These are phyloP conservation scores for Andrena marginata DNA, from an alignment of 2,888 invertebrate species.

Conservation along the genomic window DNA sequence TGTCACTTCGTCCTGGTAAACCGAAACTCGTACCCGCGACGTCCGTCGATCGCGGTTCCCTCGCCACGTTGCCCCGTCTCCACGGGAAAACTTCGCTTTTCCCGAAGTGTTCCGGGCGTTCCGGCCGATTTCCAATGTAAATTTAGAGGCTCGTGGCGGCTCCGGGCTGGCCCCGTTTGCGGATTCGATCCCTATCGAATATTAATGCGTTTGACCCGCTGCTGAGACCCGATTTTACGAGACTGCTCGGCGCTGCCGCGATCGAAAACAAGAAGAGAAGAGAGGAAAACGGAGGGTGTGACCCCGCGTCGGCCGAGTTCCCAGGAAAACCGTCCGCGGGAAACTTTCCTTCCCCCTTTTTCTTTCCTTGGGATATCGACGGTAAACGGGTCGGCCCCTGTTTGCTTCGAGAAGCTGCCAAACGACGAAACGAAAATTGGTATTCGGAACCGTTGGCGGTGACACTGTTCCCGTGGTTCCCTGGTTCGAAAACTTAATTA, in stretches of 20 bases:
- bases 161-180: slow-evolving; percentile 56
- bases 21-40: neutral
- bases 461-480: slow-evolving; percentile 20
- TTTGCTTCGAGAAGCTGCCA: slow-evolving; percentile 20
- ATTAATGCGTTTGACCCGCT: slow-evolving; percentile 68
- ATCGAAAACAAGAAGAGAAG: slow-evolving; percentile 26
- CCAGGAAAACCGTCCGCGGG: neutral
- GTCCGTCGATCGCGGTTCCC: neutral
- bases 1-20: slow-evolving; percentile 8
- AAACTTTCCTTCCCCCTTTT: slow-evolving; percentile 29
- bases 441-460: slow-evolving; percentile 51
- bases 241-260: slow-evolving; percentile 7
- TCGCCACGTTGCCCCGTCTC: slow-evolving; percentile 24
- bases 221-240: slow-evolving; percentile 62
- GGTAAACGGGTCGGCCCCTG: neutral
- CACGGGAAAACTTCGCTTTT: slow-evolving; percentile 39
- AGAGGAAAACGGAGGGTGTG: slow-evolving; percentile 16
- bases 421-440: slow-evolving; percentile 34
- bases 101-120: slow-evolving; percentile 30
- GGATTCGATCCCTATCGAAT: slow-evolving; percentile 64
- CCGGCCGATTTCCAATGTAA: slow-evolving; percentile 61
- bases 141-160: slow-evolving; percentile 52
- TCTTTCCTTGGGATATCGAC: slow-evolving; percentile 12
- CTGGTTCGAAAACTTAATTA: slow-evolving; percentile 55
- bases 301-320: slow-evolving; percentile 43